These are phyloP conservation scores for Quadroppia sp. DNA, from an alignment of 2,888 invertebrate species.

Conservation along the genomic window DNA sequence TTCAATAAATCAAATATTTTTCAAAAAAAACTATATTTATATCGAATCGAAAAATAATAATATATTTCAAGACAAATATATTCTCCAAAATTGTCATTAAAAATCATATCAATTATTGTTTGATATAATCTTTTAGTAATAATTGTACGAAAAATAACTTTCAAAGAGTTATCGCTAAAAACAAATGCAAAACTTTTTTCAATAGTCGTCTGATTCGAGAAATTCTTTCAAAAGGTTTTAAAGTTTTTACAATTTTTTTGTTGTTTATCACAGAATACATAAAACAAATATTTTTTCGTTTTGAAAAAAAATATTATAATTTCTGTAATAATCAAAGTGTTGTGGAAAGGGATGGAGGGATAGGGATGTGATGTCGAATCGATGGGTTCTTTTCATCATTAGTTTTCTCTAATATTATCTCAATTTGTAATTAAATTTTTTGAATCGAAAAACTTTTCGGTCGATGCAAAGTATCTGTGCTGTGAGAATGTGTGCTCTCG, in stretches of 20 bases:
- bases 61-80: no score
- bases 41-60: not conserved
- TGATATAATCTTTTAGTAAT: no score
- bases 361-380: not conserved
- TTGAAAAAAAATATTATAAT: not conserved
- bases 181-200: not conserved
- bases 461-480: not conserved
- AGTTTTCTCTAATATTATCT: constrained; percentile 6
- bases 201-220: not conserved
- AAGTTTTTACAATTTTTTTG: not conserved
- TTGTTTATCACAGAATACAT: not conserved
- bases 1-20: constrained; percentile 3
- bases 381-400: constrained; percentile 1
- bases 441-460: constrained; percentile 21
- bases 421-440: constrained; percentile 18
- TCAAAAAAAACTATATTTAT: not conserved
- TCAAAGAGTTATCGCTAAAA: not conserved
- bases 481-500: not conserved
- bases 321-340: not conserved
- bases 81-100: no score
- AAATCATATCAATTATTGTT: no score
- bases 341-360: not conserved
- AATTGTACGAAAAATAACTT: not conserved
- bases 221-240: constrained; percentile 7
- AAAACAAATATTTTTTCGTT: not conserved